Conservation (phyloP, 2,888 invertebrate genomes). For the Empis stercorea region DNA sequence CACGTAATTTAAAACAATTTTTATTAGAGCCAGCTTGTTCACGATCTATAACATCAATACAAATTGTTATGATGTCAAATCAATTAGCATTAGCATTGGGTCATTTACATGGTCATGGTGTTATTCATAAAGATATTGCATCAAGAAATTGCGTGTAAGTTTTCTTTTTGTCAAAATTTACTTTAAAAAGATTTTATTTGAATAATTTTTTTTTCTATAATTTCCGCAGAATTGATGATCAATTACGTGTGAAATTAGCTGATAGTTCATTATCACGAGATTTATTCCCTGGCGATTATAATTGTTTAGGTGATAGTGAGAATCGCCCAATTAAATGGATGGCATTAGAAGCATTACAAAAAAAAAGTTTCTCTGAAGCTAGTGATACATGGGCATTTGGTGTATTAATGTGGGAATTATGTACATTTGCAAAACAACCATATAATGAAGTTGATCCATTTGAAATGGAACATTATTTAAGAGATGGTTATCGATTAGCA, state of each 20-base stretch:
- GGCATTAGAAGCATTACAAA: constrained; percentile 72
- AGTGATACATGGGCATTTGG: constrained; percentile 96
- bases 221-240: constrained; percentile 45
- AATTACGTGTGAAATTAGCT: constrained; percentile 68
- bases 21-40: constrained; percentile 28
- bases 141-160: constrained; percentile 66
- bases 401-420: constrained; percentile 84
- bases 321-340: constrained; percentile 92
- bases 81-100: constrained; percentile 76
- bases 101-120: constrained; percentile 73
- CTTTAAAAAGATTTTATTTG: no score
- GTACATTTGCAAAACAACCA: constrained; percentile 82
- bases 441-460: constrained; percentile 84
- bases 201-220: no score
- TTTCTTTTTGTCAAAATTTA: no score
- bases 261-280: constrained; percentile 83
- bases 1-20: constrained; percentile 37
- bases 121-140: constrained; percentile 83
- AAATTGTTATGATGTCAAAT: constrained; percentile 71
- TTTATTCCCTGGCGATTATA: constrained; percentile 86
- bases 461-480: constrained; percentile 79
- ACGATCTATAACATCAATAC: constrained; percentile 47
- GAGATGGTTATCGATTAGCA: constrained; percentile 76
- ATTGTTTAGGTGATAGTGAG: constrained; percentile 86
- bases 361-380: constrained; percentile 69